Base-by-base conservation (phyloP, 2,888 invertebrate genomes). In the Homarus gammarus region DNA sequence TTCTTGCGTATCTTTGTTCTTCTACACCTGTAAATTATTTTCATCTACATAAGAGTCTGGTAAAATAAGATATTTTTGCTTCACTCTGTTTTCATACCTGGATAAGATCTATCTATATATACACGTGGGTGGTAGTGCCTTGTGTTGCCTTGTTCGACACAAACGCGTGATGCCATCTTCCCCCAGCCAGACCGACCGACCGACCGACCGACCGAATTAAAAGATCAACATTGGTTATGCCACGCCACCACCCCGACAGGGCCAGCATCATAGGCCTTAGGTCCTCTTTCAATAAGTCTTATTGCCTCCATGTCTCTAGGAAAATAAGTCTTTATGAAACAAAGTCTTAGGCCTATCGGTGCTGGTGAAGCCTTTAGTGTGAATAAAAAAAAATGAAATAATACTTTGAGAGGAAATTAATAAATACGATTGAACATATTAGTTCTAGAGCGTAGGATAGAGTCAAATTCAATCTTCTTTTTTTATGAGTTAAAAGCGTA, bases 221-320 rank as follows among this genome's bases (percentile, higher is more conserved):
- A 6, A 31, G 0, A 72, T 33, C n/a, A 6, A n/a, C 72, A 5
- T 33, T 18, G 27, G 31, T 15, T 31, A 18, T 18, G 33, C 33
- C 40, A 77, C 77, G n/a, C 73, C 22, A 15, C n/a, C 73, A 73
- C 73, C n/a, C 27, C 18, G 27, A 40, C 2, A n/a, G n/a, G 6
- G n/a, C 84, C 88, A 88, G 88, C 88, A 51, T 15, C 40, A 22
- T 49, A 88, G 88, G 88, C 83, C 88, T 44, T 70, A 78, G 73
- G 84, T 70, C 38, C 49, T 12, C 73, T 88, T 88, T 75, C 88
- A 49, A 51, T 83, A 84, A 88, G 88, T 49, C 88, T 88, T 88
- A 88, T 88, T 88, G 56, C 83, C 88, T 83, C 81, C 84, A 64
- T 88, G 88, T 88, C 88, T 88, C 88, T 83, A 88, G 88, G 88